Percentiles rank a stretch among this genome's conserved stretches.
phyloP scores from a whole-genome alignment of 2,113 vertebrate species.

The Oenanthe oenanthe region DNA sequence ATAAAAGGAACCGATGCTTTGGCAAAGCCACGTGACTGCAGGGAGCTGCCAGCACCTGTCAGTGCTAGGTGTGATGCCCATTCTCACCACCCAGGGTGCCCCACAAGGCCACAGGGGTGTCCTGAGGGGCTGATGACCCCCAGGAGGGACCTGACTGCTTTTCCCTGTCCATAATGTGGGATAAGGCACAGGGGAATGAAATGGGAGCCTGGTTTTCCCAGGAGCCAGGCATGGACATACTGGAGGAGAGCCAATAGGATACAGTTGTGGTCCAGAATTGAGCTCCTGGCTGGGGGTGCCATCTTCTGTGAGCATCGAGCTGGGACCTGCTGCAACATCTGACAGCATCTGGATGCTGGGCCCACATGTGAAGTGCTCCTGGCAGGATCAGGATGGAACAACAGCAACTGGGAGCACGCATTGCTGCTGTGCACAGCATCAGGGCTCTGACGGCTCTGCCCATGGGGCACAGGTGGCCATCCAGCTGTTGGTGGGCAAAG shows the following conservation, averaged over 20 bases:
- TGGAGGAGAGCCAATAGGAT: not conserved
- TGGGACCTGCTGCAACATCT: not conserved
- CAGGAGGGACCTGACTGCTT: not conserved
- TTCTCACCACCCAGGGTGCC: accelerated
- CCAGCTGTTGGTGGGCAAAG: constrained; percentile 1
- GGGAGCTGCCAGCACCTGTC: not conserved
- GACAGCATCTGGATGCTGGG: not conserved
- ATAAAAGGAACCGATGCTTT: not conserved
- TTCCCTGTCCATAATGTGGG: not conserved
- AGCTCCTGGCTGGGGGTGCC: not conserved
- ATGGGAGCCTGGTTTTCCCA: not conserved
- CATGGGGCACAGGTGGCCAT: not conserved
- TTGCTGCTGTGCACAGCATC: accelerated
- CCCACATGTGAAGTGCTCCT: not conserved
- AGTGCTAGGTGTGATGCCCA: not conserved
- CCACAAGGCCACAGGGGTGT: not conserved
- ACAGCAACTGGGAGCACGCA: not conserved
- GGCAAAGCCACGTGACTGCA: not conserved
- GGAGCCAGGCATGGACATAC: not conserved
- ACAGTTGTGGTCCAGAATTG: accelerated
- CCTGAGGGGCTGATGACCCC: accelerated
- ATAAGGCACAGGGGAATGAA: not conserved
- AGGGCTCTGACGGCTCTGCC: not conserved
- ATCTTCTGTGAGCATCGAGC: not conserved
- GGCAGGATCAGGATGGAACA: not conserved